Conservation (phyloP, 1,140 invertebrate genomes). For the Orchestia grillus region DNA sequence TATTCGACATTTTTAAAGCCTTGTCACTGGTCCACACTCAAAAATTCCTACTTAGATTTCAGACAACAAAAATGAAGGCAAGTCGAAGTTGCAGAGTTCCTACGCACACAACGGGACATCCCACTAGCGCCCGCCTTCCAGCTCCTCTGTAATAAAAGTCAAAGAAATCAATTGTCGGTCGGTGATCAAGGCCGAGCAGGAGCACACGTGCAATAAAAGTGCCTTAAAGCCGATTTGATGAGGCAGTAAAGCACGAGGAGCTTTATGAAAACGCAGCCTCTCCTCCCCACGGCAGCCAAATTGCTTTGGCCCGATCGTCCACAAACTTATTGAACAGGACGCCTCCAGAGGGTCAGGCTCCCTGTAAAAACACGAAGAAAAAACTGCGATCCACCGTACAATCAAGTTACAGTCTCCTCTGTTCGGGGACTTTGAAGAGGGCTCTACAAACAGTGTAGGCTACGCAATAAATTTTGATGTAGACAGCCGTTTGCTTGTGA, state of each 20-base stretch:
- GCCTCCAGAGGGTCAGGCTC: neutral
- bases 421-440: neutral
- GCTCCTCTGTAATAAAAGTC: constrained; percentile 2
- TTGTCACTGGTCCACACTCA: neutral
- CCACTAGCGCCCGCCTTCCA: neutral
- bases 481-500: neutral
- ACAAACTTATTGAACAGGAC: neutral
- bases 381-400: neutral
- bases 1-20: neutral
- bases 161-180: constrained; percentile 37
- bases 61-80: neutral
- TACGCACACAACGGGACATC: neutral
- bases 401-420: neutral
- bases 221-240: constrained; percentile 54
- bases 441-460: neutral
- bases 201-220: constrained; percentile 39
- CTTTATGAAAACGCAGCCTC: constrained; percentile 3
- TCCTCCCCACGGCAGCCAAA: constrained; percentile 12
- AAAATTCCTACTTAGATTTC: neutral
- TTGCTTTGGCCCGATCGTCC: neutral
- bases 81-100: neutral
- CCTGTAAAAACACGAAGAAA: neutral
- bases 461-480: neutral
- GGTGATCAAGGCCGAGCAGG: constrained; percentile 5
- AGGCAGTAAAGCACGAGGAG: constrained; percentile 35